Conservation (phyloP, 2,113 vertebrate genomes). For the Thinocorus orbignyianus region DNA sequence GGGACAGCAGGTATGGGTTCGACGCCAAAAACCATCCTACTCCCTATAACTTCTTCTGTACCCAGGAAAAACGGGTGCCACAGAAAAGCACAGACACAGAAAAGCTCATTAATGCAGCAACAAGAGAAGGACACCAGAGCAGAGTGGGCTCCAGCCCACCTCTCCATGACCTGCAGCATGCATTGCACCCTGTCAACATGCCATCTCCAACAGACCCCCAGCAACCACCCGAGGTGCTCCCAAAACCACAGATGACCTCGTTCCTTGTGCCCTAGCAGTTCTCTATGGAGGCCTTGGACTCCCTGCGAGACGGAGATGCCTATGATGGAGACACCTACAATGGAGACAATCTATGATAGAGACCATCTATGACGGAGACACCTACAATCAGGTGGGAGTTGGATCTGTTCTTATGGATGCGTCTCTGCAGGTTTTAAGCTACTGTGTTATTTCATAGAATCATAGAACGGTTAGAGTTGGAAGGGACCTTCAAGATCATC, state of each 20-base stretch:
- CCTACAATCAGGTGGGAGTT: background rate
- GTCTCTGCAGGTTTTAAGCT: background rate
- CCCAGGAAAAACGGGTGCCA: background rate
- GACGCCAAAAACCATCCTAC: rapidly evolving
- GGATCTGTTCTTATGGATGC: background rate
- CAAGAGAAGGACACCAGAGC: rapidly evolving
- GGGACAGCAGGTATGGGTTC: background rate
- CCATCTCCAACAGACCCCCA: background rate
- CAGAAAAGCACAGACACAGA: rapidly evolving
- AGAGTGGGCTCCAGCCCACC: background rate
- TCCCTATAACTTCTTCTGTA: background rate
- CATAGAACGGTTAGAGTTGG: no score
- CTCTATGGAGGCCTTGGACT: background rate
- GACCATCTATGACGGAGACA: rapidly evolving
- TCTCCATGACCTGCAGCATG: background rate
- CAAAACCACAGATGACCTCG: rapidly evolving
- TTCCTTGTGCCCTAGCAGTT: background rate
- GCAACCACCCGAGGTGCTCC: background rate
- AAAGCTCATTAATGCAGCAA: background rate
- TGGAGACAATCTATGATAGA: background rate
- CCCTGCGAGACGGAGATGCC: background rate
- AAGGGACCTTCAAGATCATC: no score
- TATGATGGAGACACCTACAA: background rate
- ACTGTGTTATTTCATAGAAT: rapidly evolving
- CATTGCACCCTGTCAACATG: background rate